Conservation (phyloP, 2,113 vertebrate genomes). For the Otis tarda region DNA sequence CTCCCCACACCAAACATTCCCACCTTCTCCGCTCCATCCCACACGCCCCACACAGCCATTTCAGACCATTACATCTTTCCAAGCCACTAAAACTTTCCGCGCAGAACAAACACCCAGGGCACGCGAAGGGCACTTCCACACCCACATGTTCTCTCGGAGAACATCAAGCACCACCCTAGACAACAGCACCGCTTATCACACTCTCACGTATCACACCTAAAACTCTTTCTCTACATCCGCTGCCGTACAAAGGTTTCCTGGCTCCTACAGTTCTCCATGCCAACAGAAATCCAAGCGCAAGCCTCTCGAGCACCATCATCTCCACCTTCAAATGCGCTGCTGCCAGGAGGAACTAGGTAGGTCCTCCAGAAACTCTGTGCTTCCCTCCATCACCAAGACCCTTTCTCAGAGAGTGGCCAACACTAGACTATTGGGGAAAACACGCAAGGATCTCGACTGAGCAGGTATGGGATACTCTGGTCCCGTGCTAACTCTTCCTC, state of each 20-base stretch:
- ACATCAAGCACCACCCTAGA: neutral
- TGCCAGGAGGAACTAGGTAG: neutral
- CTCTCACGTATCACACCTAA: too few relatives aligned
- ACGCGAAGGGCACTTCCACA: neutral
- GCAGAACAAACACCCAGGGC: neutral
- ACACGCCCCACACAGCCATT: neutral
- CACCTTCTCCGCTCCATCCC: neutral
- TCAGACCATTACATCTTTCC: neutral
- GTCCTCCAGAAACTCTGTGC: neutral
- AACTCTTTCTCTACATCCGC: neutral
- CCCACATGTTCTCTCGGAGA: neutral
- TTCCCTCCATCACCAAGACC: neutral
- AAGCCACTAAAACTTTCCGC: neutral
- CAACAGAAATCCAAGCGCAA: neutral
- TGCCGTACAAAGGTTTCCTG: neutral
- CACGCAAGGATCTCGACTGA: neutral
- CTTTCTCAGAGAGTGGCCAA: neutral
- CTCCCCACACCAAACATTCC: neutral
- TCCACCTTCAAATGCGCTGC: neutral
- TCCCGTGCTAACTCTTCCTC: neutral
- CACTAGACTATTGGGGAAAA: neutral
- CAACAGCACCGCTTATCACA: neutral
- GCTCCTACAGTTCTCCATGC: neutral
- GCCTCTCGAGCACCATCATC: rapidly evolving
- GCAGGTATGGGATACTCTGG: neutral